Evolutionary conservation across 2,113 vertebrate genomes (phyloP), one percentile per base, ranked within the genome.

Genomic region (Trematomus loennbergii): DNA sequence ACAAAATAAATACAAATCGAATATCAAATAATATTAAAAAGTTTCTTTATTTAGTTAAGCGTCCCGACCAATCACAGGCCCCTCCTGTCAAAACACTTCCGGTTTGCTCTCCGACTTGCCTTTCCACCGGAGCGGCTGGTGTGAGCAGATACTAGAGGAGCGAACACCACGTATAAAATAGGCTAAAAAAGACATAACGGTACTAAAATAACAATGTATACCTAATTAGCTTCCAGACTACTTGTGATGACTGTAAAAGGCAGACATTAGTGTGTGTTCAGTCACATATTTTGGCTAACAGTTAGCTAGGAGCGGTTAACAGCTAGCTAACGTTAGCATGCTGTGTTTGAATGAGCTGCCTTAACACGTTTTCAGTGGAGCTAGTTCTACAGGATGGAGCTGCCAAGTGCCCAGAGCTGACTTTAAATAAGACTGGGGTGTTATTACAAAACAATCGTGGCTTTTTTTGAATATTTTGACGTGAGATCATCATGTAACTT

Each of bases 291-390:
- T 0, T 22, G 7, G 17, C 20, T 70, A 66, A 70, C 64, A 16
- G n/a, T 29, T 72, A 68, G 48, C 29, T 45, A 57, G 43, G 53
- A 68, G 59, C 60, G 82, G 52, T 65, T 68, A 84, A 68, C 71
- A 7, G 36, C 17, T 3, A 67, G 88, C 89, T 90, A 76, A 45
- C 29, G 72, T 68, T 91, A 90, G 87, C 89, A 85, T 85, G 83
- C 53, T 71, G 73, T 84, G 64, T 91, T 87, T 91, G 84, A 91
- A 89, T 91, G 89, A 88, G 36, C 63, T 63, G 57, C 50, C 11
- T 33, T 5, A 3, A 45, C 88, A 87, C 82, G 85, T 85, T 89
- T 85, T 82, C 15, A 29, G 16, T 52, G 11, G 12, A 54, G 73
- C 45, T 72, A 46, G 20, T 25, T 29, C 4, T 66, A 1, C 4